Evolutionary conservation across 2,888 invertebrate species (phyloP), one percentile per base, ranked within the genome.

Genomic region (Clusia tigrina): DNA sequence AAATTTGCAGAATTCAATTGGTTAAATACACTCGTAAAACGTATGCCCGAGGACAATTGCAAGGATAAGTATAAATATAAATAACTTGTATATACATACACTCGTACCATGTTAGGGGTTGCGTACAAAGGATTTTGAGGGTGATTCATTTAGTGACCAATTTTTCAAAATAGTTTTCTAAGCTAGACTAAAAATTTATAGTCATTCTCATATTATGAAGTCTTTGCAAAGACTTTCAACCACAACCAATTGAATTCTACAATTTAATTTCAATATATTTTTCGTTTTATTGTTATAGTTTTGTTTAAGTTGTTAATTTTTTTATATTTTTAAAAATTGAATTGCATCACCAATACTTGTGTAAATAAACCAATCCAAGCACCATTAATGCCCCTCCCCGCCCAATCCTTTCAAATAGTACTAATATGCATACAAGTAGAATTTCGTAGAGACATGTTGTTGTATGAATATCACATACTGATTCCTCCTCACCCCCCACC

Each of bases 111-210:
- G n/a, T n/a, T n/a, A n/a, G n/a, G n/a, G n/a, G n/a, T n/a, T n/a
- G n/a, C 9, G n/a, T 42, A 10, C 22, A 53, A 54, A 55, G 37
- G 55, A 51, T 25, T 37, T 22, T 55, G 54, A 55, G 60, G 55
- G 60, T 54, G 60, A 55, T 60, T 60, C 60, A 60, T 60, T 60
- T 60, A 60, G 60, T 60, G 60, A 37, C 60, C 60, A 60, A 60
- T 60, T 60, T 60, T 60, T 60, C 60, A 60, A 55, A 60, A 60
- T 51, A 37, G 60, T 60, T 60, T 60, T 55, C 60, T 51, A n/a
- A n/a, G n/a, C n/a, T n/a, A n/a, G n/a, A 42, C 42, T 3, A 42
- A 42, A 42, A 42, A 42, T n/a, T n/a, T 42, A n/a, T 32, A 32
- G 12, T 32, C 32, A 42, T 42, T 42, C n/a, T 42, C 42, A n/a